Percentiles rank a stretch among this genome's conserved stretches.
Conservation (phyloP, 1,140 invertebrate species). For the Solen grandis region DNA sequence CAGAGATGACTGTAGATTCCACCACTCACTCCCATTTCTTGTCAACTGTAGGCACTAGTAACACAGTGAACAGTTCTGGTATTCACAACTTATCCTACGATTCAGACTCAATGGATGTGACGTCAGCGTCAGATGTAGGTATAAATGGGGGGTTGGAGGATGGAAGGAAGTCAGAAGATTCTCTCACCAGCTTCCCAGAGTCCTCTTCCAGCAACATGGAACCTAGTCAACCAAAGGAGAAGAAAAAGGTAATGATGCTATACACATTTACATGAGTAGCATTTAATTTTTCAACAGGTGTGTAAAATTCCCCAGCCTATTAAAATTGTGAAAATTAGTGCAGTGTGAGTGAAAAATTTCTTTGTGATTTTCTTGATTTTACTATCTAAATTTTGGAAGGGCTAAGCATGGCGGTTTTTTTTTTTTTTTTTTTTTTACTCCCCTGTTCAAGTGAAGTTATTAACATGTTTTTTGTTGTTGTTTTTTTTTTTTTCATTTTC, state of each 20-base stretch:
- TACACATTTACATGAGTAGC: no score
- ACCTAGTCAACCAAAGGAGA: slow-evolving; percentile 9
- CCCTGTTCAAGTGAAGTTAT: no score
- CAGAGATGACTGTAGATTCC: slow-evolving; percentile 51
- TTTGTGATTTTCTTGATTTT: no score
- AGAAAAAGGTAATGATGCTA: slow-evolving; percentile 45
- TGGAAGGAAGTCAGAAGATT: slow-evolving; percentile 26
- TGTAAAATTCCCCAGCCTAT: no score
- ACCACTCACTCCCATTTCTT: slow-evolving; percentile 45
- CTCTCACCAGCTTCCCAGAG: slow-evolving; percentile 29
- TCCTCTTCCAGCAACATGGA: slow-evolving; percentile 10
- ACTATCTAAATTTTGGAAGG: no score
- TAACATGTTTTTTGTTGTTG: no score
- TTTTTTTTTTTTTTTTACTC: no score
- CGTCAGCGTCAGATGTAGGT: slow-evolving; percentile 36
- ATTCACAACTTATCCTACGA: slow-evolving; percentile 23
- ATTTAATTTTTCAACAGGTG: no score
- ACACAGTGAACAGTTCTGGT: not conserved
- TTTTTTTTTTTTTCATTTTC: no score
- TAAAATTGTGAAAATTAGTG: no score
- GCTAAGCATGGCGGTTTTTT: no score
- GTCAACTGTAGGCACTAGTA: slow-evolving; percentile 7
- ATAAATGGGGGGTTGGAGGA: slow-evolving; percentile 10
- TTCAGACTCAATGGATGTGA: slow-evolving; percentile 55
- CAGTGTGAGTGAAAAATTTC: no score